Evolutionary conservation across 2,888 invertebrate species (phyloP), one percentile per base, ranked within the genome.

Genomic region (Germaria angustata): DNA sequence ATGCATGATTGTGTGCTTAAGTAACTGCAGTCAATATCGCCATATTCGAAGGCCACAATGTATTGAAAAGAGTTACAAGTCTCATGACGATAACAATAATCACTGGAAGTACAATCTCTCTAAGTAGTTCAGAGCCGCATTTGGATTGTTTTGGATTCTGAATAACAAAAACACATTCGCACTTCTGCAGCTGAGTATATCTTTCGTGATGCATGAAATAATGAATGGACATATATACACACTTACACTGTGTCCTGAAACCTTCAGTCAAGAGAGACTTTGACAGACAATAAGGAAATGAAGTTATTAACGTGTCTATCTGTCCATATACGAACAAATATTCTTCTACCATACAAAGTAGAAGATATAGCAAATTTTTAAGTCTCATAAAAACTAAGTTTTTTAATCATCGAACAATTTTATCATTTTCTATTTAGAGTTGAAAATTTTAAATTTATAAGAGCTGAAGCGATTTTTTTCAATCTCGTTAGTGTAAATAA

Each of bases 21-120:
- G 28, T 11, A 2, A 57, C 4, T 9, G n/a, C 4, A 17, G 15
- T 17, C 8, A 9, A 11, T 3, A 5, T n/a, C 65, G 24, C 4
- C 41, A 34, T 17, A 1, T 15, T 39, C 11, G 68, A 41, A 69
- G 53, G 55, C 32, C 39, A 59, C 51, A 72, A 49, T 71, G 59
- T 51, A 49, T 44, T 66, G 66, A 61, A 68, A 15, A 59, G 65
- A 22, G 57, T 32, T 6, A 79, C 59, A 66, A 80, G 39, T 66
- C 44, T 46, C 51, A 68, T 68, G 73, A 61, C 61, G 28, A 44
- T 61, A 59, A 53, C 61, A 32, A 51, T 20, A 36, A n/a, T 51
- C 41, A 53, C 36, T 24, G 5, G 24, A 4, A 34, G 15, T 46
- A 36, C 34, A 63, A 63, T 69, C 63, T 63, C 51, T 36, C 32